phyloP scores from a whole-genome alignment of 2,888 invertebrate species.

The Drosophila siamana region DNA sequence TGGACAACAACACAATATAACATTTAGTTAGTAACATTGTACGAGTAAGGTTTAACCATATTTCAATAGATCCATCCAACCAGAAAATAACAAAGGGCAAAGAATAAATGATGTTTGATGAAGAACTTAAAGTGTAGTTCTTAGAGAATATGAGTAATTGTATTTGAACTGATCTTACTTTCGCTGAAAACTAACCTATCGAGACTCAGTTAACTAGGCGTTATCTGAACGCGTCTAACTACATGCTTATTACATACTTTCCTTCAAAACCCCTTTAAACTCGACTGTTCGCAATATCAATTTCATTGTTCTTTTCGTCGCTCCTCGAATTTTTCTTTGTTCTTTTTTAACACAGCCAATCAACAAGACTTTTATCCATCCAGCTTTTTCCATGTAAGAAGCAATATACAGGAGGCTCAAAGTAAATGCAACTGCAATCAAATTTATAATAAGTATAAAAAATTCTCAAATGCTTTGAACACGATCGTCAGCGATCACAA shows the following conservation, averaged over 20 bases:
- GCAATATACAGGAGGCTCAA: background rate
- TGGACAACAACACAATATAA: conserved; percentile 65
- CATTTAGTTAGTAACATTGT: conserved; percentile 61
- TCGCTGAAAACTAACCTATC: conserved; percentile 36
- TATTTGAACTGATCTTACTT: background rate
- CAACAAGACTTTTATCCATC: conserved; percentile 50
- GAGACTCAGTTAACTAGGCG: conserved; percentile 53
- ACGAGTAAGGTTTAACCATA: conserved; percentile 22
- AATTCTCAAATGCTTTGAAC: too few relatives aligned
- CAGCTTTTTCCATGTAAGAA: conserved; percentile 34
- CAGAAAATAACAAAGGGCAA: background rate
- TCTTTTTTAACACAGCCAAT: conserved; percentile 72
- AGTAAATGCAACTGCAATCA: conserved; percentile 13
- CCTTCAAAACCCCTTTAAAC: conserved; percentile 12
- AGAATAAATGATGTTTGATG: background rate
- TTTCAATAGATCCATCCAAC: background rate
- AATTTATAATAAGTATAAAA: background rate
- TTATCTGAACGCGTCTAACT: conserved; percentile 60
- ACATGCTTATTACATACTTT: conserved; percentile 27
- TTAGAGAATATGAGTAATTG: background rate
- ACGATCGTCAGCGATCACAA: background rate
- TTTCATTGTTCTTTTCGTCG: conserved; percentile 27
- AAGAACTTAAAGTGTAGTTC: background rate
- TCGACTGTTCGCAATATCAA: conserved; percentile 20
- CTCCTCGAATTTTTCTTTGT: conserved; percentile 31